Conservation (phyloP, 2,113 vertebrate genomes). For the Indicator maculatus region DNA sequence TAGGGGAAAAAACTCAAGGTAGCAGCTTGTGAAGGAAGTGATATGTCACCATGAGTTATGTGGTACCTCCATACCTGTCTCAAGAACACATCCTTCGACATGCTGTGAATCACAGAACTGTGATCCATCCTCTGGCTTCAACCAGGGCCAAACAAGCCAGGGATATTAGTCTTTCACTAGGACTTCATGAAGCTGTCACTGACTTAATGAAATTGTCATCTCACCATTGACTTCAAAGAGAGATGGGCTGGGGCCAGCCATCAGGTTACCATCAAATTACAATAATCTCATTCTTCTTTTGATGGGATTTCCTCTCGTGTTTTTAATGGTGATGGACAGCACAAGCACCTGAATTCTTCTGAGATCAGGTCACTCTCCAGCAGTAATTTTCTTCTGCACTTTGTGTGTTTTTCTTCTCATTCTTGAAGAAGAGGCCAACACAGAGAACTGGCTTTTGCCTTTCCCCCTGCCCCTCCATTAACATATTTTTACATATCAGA, state of each 20-base stretch:
- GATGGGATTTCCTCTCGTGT: not conserved
- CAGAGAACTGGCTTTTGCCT: not conserved
- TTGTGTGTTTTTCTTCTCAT: not conserved
- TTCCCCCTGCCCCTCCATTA: not conserved
- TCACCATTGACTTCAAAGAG: slow-evolving; percentile 34
- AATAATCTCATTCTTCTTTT: slow-evolving; percentile 7
- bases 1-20: not conserved
- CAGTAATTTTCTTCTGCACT: not conserved
- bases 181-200: slow-evolving; percentile 18
- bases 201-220: slow-evolving; percentile 33
- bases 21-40: not conserved
- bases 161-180: not conserved
- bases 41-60: not conserved
- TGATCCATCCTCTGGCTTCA: not conserved
- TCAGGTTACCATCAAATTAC: not conserved
- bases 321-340: slow-evolving; percentile 2
- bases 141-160: fast-evolving
- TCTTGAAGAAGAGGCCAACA: not conserved
- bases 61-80: not conserved
- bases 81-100: not conserved
- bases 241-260: not conserved
- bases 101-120: not conserved
- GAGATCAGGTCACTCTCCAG: not conserved
- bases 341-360: not conserved
- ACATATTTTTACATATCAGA: not conserved